Evolutionary conservation across 2,113 vertebrate genomes (phyloP).

Genomic region (Progne subis): DNA sequence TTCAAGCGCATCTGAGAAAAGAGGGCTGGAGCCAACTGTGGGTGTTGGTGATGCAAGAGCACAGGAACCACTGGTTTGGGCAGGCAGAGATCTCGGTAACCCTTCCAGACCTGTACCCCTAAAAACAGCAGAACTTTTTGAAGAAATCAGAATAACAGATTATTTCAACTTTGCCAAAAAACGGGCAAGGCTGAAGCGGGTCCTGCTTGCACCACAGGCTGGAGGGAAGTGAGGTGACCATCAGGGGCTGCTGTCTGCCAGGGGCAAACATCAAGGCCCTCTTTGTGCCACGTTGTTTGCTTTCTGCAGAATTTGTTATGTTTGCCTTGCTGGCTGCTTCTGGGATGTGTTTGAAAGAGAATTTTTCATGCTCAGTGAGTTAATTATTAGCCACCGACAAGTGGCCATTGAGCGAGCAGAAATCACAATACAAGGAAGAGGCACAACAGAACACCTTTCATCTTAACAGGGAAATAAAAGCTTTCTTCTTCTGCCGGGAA

Average conservation of each 20-base stretch:
- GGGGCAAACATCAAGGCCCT: background rate
- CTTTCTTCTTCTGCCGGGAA: conserved; percentile 4
- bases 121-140: accelerated
- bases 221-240: background rate
- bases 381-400: conserved; percentile 45
- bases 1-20: background rate
- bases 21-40: background rate
- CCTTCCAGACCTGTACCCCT: background rate
- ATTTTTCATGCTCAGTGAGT: conserved; percentile 41
- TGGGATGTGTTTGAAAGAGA: background rate
- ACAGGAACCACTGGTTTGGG: accelerated
- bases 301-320: background rate
- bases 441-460: conserved; percentile 47
- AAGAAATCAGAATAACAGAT: background rate
- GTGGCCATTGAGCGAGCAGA: background rate
- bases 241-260: background rate
- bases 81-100: background rate
- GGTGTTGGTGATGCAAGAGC: background rate
- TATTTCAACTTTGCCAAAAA: background rate
- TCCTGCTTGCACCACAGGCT: background rate
- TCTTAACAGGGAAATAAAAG: conserved; percentile 54
- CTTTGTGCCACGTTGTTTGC: conserved; percentile 1
- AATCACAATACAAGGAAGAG: conserved; percentile 45
- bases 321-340: conserved; percentile 14
- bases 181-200: background rate